These are phyloP conservation scores for Diadegma fenestrale DNA, from an alignment of 2,888 invertebrate species.

Conservation along the genomic window DNA sequence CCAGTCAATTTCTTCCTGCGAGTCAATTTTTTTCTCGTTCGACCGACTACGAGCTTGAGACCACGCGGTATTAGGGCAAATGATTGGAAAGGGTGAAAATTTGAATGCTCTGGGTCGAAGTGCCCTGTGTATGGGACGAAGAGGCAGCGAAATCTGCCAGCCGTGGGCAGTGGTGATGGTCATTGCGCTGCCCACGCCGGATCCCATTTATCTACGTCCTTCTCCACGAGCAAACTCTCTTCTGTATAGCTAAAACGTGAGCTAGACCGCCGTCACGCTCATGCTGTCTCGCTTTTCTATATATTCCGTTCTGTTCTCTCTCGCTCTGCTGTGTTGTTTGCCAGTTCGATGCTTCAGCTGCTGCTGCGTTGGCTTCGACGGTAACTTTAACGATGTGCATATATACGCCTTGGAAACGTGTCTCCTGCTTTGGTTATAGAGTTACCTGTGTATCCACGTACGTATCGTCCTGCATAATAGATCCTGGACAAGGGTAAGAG, in stretches of 20 bases:
- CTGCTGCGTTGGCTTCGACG: constrained; percentile 29
- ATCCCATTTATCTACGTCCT: constrained; percentile 78
- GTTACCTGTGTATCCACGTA: constrained; percentile 27
- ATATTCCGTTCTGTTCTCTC: constrained; percentile 28
- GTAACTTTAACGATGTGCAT: constrained; percentile 61
- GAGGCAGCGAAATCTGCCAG: constrained; percentile 48
- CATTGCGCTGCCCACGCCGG: constrained; percentile 71
- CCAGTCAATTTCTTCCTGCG: no score
- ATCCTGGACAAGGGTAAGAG: constrained; percentile 4
- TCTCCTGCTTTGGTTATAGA: constrained; percentile 57
- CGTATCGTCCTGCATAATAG: constrained; percentile 13
- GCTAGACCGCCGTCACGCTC: constrained; percentile 66
- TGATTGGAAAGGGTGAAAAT: constrained; percentile 1
- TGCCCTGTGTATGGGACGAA: constrained; percentile 29
- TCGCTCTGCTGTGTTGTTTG: not conserved
- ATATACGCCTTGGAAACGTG: constrained; percentile 61
- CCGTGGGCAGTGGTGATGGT: constrained; percentile 66
- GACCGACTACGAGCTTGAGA: no score
- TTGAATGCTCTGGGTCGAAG: constrained; percentile 19
- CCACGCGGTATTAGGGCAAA: no score
- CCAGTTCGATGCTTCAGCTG: constrained; percentile 30
- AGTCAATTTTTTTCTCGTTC: no score
- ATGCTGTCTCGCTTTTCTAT: constrained; percentile 48
- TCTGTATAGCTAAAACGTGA: constrained; percentile 67
- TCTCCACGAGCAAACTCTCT: constrained; percentile 59